Evolutionary conservation across 2,113 vertebrate genomes (phyloP), one percentile per base, ranked within the genome.

Genomic region (Pollimyrus isidori): DNA sequence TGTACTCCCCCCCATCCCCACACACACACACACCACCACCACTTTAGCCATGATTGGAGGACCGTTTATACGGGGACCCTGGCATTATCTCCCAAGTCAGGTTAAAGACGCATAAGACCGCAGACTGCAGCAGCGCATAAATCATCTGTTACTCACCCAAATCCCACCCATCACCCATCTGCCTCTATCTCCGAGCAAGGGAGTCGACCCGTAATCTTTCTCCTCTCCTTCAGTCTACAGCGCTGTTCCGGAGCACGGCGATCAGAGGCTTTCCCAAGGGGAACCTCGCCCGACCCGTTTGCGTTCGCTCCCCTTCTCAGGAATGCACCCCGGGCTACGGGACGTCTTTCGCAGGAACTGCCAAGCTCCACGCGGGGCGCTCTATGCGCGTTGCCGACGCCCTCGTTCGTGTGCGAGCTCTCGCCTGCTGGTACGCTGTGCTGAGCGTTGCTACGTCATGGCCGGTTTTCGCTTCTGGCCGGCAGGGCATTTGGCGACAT

Each of bases 271-370:
- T 46, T 89, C n/a, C 15, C 52, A 82, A 89, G 82, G 88, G 58
- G 73, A 90, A 89, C 93, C 93, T 92, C 93, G 93, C 94, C 94
- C 93, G 90, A 76, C 84, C 52, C 89, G 90, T 85, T 90, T 88
- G 91, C 90, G 91, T 92, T 45, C 92, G 94, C 90, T 90, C 92
- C 92, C 93, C 92, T 93, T 92, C 87, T 83, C 87, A 94, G 93
- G 93, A 95, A 95, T 95, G 92, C 88, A 92, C 94, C 91, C 86
- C 93, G 92, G 93, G 95, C 93, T 90, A 92, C 91, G 90, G 91
- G 93, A 94, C 92, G 95, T 95, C 92, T 92, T 94, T 95, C 65
- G 92, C 89, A 84, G 93, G 90, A 94, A 88, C 91, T 90, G 19
- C 53, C 90, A 89, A 92, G 93, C 76, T 91, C 92, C 88, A 86